Conservation (phyloP, 2,113 vertebrate genomes). For the Otus sunia region DNA sequence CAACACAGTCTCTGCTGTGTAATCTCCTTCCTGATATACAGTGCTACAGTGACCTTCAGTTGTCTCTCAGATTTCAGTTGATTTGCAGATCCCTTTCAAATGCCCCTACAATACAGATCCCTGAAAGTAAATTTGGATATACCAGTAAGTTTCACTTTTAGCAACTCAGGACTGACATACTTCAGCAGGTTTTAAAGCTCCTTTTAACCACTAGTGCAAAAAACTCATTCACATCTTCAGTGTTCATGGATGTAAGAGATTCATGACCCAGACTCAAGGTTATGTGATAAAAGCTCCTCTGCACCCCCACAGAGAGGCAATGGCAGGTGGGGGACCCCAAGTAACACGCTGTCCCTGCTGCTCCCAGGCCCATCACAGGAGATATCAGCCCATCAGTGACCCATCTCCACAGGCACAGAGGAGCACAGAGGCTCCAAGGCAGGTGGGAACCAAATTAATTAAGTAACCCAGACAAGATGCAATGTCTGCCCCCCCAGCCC, state of each 20-base stretch:
- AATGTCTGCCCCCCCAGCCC: too few relatives aligned
- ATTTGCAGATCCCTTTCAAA: neutral
- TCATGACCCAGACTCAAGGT: neutral
- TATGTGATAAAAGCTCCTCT: neutral
- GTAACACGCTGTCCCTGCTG: neutral
- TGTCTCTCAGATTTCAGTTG: neutral
- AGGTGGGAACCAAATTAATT: neutral
- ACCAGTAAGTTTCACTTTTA: neutral
- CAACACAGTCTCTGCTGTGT: neutral
- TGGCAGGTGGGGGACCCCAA: neutral
- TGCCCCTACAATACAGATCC: neutral
- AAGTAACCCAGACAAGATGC: neutral
- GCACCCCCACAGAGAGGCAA: neutral
- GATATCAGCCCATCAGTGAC: neutral
- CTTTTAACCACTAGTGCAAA: neutral
- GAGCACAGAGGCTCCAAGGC: neutral
- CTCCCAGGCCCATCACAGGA: neutral
- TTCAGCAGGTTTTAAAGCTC: neutral
- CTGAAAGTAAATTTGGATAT: neutral
- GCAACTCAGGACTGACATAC: neutral
- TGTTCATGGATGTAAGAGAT: rapidly evolving
- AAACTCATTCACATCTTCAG: neutral
- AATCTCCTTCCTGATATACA: neutral
- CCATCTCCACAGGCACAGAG: neutral
- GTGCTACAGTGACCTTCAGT: neutral